These are phyloP conservation scores for Xiphias gladius DNA, from an alignment of 2,113 vertebrate genomes.

Conservation along the genomic window DNA sequence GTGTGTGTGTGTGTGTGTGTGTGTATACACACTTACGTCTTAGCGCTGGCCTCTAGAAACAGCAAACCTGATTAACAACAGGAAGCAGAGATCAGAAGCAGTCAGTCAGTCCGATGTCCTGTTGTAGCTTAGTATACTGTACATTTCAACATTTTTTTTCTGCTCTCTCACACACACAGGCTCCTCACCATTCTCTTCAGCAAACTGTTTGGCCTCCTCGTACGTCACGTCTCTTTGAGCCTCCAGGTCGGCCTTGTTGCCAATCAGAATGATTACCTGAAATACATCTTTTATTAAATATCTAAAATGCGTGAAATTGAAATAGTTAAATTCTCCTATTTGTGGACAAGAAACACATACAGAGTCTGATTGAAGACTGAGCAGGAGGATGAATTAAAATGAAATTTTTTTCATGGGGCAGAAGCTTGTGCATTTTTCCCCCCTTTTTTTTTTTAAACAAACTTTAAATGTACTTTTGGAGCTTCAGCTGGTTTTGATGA, in stretches of 20 bases:
- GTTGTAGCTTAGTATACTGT: neutral
- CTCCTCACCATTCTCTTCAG: constrained; percentile 93
- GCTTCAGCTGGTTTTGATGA: too few relatives aligned
- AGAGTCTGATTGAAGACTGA: too few relatives aligned
- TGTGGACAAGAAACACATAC: too few relatives aligned
- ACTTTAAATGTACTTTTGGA: too few relatives aligned
- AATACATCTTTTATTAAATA: neutral
- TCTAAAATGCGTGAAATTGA: too few relatives aligned
- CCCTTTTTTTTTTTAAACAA: too few relatives aligned
- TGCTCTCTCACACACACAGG: constrained; percentile 55
- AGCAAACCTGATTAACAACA: constrained; percentile 87
- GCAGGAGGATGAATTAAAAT: too few relatives aligned
- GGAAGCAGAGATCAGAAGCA: constrained; percentile 23
- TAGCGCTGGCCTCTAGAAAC: constrained; percentile 98
- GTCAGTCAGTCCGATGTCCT: neutral
- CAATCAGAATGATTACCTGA: constrained; percentile 99
- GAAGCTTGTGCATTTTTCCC: too few relatives aligned
- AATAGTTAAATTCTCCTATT: too few relatives aligned
- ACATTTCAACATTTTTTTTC: neutral
- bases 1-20: too few relatives aligned
- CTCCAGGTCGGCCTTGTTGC: constrained; percentile 98
- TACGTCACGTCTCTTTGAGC: constrained; percentile 99
- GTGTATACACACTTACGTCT: constrained; percentile 92
- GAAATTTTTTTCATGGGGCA: too few relatives aligned
- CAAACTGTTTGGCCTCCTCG: constrained; percentile 99